Evolutionary conservation across 1,140 invertebrate species (phyloP).

Genomic region (Brachionus koreanus): DNA sequence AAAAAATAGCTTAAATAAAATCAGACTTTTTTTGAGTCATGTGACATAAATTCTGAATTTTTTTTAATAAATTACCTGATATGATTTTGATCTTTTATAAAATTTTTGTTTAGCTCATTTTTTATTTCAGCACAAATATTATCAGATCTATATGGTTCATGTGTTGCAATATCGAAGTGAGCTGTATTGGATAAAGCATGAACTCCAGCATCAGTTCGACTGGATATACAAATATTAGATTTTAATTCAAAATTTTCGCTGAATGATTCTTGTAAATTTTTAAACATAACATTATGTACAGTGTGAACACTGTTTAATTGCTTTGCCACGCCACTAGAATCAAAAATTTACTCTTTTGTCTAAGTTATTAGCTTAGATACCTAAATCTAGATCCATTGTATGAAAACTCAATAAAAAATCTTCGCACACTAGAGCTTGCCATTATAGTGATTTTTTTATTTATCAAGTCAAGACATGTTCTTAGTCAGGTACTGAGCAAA

Average conservation of each 20-base stretch:
- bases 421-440: not conserved
- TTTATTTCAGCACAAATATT: not conserved
- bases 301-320: conserved; percentile 16
- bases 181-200: conserved; percentile 41
- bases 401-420: conserved; percentile 39
- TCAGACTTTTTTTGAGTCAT: not conserved
- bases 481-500: not conserved
- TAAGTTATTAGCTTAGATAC: not conserved
- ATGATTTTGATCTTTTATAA: not conserved
- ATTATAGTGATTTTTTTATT: not conserved
- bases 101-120: conserved; percentile 10
- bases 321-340: conserved; percentile 32
- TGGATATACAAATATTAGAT: conserved; percentile 30
- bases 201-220: conserved; percentile 44
- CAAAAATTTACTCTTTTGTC: not conserved
- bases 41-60: not conserved
- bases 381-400: conserved; percentile 33
- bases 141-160: not conserved
- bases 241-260: not conserved
- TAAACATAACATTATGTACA: conserved; percentile 17
- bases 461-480: conserved; percentile 15
- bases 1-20: not conserved
- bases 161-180: not conserved
- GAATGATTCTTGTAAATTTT: conserved; percentile 3
- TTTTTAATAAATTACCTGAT: conserved; percentile 28